Evolutionary conservation across 2,797 vertebrate genomes (phyloP).

Genomic region (Bucorvus abyssinicus): DNA sequence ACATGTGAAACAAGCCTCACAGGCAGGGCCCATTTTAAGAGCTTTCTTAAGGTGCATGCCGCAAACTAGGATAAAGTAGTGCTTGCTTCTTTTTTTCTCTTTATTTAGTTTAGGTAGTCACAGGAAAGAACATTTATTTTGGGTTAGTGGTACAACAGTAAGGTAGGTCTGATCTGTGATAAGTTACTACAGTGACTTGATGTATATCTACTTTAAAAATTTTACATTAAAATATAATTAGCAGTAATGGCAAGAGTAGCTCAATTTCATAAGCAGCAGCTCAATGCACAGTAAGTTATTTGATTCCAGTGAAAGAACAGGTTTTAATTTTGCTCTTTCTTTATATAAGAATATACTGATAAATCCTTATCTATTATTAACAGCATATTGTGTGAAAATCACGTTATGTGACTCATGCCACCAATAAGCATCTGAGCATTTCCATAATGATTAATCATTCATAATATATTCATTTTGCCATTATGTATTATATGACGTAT

Average conservation of each 20-base stretch:
- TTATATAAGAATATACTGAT: constrained; percentile 65
- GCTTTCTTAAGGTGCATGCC: neutral
- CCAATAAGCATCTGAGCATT: constrained; percentile 70
- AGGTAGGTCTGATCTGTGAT: constrained; percentile 21
- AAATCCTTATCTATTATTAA: constrained; percentile 80
- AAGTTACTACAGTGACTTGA: constrained; percentile 29
- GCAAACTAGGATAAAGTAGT: neutral
- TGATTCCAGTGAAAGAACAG: constrained; percentile 58
- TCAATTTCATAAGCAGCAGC: constrained; percentile 51
- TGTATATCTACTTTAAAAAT: constrained; percentile 39
- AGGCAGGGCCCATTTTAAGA: neutral
- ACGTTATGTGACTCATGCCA: constrained; percentile 67
- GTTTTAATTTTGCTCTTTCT: constrained; percentile 74
- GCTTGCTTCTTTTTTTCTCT: neutral
- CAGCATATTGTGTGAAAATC: constrained; percentile 65
- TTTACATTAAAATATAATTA: constrained; percentile 61
- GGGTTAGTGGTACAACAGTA: neutral
- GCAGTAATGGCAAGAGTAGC: constrained; percentile 48
- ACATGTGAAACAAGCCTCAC: neutral
- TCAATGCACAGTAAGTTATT: constrained; percentile 62
- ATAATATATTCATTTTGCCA: constrained; percentile 69
- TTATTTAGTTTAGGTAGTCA: neutral
- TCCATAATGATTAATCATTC: constrained; percentile 76
- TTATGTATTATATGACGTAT: constrained; percentile 64
- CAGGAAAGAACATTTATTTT: neutral